phyloP scores from a whole-genome alignment of 2,797 vertebrate genomes.

The Craterocephalus amniculus region DNA sequence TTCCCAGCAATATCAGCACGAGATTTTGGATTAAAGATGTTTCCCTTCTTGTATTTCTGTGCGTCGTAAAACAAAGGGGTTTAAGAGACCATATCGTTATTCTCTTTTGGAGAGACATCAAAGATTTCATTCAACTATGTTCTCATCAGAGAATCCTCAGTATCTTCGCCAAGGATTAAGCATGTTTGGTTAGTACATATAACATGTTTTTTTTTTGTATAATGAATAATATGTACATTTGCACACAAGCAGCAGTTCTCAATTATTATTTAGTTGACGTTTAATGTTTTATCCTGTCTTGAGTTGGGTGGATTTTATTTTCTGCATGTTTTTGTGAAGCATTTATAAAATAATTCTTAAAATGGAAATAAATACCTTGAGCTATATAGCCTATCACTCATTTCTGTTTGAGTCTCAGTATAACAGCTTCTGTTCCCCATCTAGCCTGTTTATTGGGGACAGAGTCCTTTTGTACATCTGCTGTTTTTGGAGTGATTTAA shows the following conservation, averaged over 20 bases:
- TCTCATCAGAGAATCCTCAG: constrained; percentile 86
- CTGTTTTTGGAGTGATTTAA: constrained; percentile 62
- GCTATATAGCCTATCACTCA: constrained; percentile 14
- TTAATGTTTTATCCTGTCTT: constrained; percentile 1
- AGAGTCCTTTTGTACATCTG: constrained; percentile 64
- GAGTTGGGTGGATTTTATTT: not conserved
- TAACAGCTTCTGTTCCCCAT: constrained; percentile 52
- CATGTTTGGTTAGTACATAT: constrained; percentile 86
- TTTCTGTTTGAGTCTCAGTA: constrained; percentile 24
- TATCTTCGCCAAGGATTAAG: constrained; percentile 87
- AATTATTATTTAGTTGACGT: not conserved
- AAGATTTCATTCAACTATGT: constrained; percentile 76
- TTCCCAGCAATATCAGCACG: constrained; percentile 62
- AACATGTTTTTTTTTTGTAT: constrained; percentile 19
- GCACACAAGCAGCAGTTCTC: not conserved
- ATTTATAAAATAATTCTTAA: not conserved
- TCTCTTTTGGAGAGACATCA: constrained; percentile 60
- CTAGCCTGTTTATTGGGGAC: constrained; percentile 54
- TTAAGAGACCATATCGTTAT: constrained; percentile 55
- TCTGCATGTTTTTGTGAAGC: not conserved
- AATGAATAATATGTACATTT: not conserved
- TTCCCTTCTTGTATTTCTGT: constrained; percentile 51
- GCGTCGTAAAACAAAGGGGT: constrained; percentile 45
- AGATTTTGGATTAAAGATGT: constrained; percentile 67
- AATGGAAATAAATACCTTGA: constrained; percentile 4